Percentiles rank a stretch among this genome's conserved stretches.
Evolutionary conservation across 2,888 invertebrate species (phyloP).

Genomic region (Rhabditoides inermis): DNA sequence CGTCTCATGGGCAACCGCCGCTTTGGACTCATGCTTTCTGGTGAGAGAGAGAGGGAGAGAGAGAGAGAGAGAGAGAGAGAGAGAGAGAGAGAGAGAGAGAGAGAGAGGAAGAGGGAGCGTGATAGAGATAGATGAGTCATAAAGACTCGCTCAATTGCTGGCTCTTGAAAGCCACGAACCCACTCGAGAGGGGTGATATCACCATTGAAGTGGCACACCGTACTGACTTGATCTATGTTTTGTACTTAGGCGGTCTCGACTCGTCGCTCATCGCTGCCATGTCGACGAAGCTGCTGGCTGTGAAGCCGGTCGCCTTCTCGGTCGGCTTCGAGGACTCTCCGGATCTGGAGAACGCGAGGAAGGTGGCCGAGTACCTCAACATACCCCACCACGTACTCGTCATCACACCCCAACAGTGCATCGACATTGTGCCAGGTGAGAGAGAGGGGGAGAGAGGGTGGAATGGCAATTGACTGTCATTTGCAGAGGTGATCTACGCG

Average conservation of each 20-base stretch:
- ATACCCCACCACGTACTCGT: conserved; percentile 47
- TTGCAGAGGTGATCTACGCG: conserved; percentile 48
- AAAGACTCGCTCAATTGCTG: too few relatives aligned
- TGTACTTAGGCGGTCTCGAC: conserved; percentile 22
- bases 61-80: too few relatives aligned
- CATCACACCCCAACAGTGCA: conserved; percentile 47
- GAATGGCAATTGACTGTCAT: background rate
- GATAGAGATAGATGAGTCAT: too few relatives aligned
- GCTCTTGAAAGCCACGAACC: too few relatives aligned
- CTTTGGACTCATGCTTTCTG: conserved; percentile 51
- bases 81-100: too few relatives aligned
- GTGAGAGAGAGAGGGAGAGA: too few relatives aligned
- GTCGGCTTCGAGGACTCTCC: conserved; percentile 51
- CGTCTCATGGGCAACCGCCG: conserved; percentile 49
- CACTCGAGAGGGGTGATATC: too few relatives aligned
- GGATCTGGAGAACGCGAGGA: conserved; percentile 44
- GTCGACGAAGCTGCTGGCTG: conserved; percentile 28
- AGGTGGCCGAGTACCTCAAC: conserved; percentile 46
- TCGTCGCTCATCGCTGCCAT: conserved; percentile 47
- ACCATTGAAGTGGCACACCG: too few relatives aligned
- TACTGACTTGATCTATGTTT: background rate
- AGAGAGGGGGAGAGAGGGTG: background rate
- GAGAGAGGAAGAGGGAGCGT: too few relatives aligned
- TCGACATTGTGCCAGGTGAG: conserved; percentile 44
- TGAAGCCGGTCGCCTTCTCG: conserved; percentile 44